A percentile compares a stretch with the other conserved stretches of the same genome.
These are phyloP conservation scores for Sthenelais limicola DNA, from an alignment of 2,888 invertebrate genomes.

Conservation along the genomic window DNA sequence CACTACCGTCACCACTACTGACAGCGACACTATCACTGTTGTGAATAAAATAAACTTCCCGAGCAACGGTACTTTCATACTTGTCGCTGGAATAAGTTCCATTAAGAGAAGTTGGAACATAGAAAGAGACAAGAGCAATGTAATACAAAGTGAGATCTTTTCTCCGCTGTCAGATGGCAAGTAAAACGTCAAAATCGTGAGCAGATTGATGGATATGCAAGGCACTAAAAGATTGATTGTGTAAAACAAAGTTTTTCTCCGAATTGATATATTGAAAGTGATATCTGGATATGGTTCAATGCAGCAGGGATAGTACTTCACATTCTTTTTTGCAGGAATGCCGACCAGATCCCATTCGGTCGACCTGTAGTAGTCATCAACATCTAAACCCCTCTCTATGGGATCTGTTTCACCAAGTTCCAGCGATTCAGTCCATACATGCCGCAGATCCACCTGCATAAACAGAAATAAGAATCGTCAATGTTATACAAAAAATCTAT, in stretches of 20 bases:
- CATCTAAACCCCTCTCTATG: slow-evolving; percentile 68
- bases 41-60: slow-evolving; percentile 38
- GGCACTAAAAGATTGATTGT: slow-evolving; percentile 97
- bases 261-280: slow-evolving; percentile 70
- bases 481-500: too few species aligned
- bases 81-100: slow-evolving; percentile 34
- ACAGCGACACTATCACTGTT: slow-evolving; percentile 26
- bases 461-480: too few species aligned
- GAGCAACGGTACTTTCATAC: slow-evolving; percentile 26
- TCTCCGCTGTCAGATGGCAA: slow-evolving; percentile 98
- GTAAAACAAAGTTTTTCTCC: slow-evolving; percentile 85
- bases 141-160: slow-evolving; percentile 79
- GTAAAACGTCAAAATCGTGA: slow-evolving; percentile 98
- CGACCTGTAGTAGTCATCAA: slow-evolving; percentile 69
- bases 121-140: slow-evolving; percentile 71
- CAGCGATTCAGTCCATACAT: slow-evolving; percentile 47
- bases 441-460: slow-evolving; percentile 53
- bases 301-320: slow-evolving; percentile 76
- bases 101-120: slow-evolving; percentile 32
- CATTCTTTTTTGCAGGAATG: slow-evolving; percentile 75
- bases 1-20: slow-evolving; percentile 29
- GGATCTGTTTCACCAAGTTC: slow-evolving; percentile 24
- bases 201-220: slow-evolving; percentile 95
- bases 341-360: slow-evolving; percentile 75
- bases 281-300: slow-evolving; percentile 72